Base-by-base conservation (phyloP, 2,888 invertebrate species). In the Eledona agricola region DNA sequence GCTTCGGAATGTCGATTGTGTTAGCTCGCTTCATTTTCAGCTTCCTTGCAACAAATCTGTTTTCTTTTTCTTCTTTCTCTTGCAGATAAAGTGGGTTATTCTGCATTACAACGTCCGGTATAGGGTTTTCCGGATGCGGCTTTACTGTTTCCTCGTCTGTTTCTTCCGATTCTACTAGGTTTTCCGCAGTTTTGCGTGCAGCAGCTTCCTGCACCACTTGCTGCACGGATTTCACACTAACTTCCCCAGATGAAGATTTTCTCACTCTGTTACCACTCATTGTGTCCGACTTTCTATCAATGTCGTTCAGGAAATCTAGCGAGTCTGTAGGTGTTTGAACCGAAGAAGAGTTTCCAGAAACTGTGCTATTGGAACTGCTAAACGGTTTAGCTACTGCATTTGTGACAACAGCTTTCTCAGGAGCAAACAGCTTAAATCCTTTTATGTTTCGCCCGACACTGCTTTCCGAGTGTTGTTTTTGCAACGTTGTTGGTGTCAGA, bases 1-100 rank as follows among this genome's bases (percentile, higher is more conserved):
- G 83, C 66, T 89, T 89, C 0, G 92, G 91, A 70, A 93, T 91
- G 69, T 93, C 92, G 57, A 93, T 90, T 1, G 93, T 93, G 64
- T 93, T 93, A 2, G 93, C 92, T 7, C 93, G 83, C 74, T 92
- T 93, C 86, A 93, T 89, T 64, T 87, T 85, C 12, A 86, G 79
- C 69, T 89, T 90, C 63, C 87, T 88, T 1, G 65, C 57, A 35
- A 79, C 78, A 61, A 83, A 85, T 51, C 81, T 71, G 59, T 74
- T 77, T 1, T 74, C 65, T 57, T 65, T 71, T 16, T 71, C 68
- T 7, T 65, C 66, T 31, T 23, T 37, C 31, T 47, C 37, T 22
- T 53, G 51, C 35, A 34, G 51, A 45, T 75, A 73, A 40, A 73
- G 64, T 1, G 72, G 74, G 62, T 73, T 75, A n/a, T 55, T 67